Base-by-base conservation (phyloP, 2,888 invertebrate species). In the Caenorhabditis plicata region DNA sequence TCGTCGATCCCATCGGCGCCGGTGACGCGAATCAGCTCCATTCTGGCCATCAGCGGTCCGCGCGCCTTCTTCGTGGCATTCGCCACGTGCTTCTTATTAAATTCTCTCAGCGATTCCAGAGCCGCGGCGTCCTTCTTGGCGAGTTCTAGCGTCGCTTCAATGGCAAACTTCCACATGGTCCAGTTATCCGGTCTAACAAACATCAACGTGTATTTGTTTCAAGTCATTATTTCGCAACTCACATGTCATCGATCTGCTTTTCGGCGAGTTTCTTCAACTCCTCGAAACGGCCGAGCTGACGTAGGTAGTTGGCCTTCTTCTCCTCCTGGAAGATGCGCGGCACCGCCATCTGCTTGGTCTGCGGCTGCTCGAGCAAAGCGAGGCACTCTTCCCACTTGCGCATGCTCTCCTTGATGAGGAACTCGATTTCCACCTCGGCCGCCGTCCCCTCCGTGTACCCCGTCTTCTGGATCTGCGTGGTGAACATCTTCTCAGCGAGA, bases 401-500 rank as follows among this genome's bases (percentile, higher is more conserved):
- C 81, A 84, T 80, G 44, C 81, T 77, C 75, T 91, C 88, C 40
- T 91, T 83, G 60, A 95, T 89, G 85, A 92, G 89, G 50, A 94
- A 85, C 83, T 92, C 93, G 36, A 95, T 85, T 53, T 90, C 88
- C 0, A 92, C 89, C 82, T 96, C 95, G 7, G 60, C 60, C 20
- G 44, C 41, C 11, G 47, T 27, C 1, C 45, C 52, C 26, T 55
- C 50, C 0, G 51, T 38, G 31, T 43, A 50, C 1, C 53, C 53
- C 4, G 32, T 23, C 25, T 66, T 63, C 13, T 47, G 85, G 49
- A 92, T 88, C 80, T 91, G 87, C 82, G 93, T 94, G 61, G 89
- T 87, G 25, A 93, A 88, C 95, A 96, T 94, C 81, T 91, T 86
- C 82, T 93, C 92, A 5, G 95, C 95, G 57, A 96, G 84, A 2